These are phyloP conservation scores for Smutsia gigantea DNA, from an alignment of 2,797 vertebrate genomes.

Conservation along the genomic window DNA sequence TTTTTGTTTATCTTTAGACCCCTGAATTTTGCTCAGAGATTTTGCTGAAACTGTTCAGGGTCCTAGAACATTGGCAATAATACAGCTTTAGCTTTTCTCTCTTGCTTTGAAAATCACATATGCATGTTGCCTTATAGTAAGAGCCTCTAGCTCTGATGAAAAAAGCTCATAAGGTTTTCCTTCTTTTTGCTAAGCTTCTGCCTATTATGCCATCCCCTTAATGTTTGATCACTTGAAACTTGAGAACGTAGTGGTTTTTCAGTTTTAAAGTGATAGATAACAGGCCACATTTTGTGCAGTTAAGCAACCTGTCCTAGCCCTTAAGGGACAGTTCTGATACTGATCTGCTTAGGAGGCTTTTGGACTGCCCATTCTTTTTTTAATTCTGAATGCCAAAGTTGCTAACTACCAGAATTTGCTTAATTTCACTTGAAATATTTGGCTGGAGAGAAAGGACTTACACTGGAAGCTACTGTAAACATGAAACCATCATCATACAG, in stretches of 20 bases:
- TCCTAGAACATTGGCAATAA: not conserved
- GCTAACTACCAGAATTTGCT: conserved; percentile 19
- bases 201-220: not conserved
- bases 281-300: not conserved
- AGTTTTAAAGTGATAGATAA: not conserved
- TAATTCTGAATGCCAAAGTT: not conserved
- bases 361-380: not conserved
- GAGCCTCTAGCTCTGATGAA: not conserved
- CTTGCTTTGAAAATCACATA: not conserved
- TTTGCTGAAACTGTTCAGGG: conserved; percentile 8
- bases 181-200: conserved; percentile 2
- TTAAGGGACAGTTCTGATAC: not conserved
- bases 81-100: not conserved
- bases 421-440: conserved; percentile 17
- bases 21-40: conserved; percentile 9
- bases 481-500: not conserved
- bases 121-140: not conserved
- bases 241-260: not conserved
- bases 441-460: conserved; percentile 20
- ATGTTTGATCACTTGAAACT: not conserved
- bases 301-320: not conserved
- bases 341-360: not conserved
- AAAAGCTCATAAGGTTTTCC: not conserved
- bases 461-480: not conserved
- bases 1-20: not conserved